A percentile compares a stretch with the other conserved stretches of the same genome.
Conservation (phyloP, 1,140 invertebrate genomes). For the Orchestia grillus region DNA sequence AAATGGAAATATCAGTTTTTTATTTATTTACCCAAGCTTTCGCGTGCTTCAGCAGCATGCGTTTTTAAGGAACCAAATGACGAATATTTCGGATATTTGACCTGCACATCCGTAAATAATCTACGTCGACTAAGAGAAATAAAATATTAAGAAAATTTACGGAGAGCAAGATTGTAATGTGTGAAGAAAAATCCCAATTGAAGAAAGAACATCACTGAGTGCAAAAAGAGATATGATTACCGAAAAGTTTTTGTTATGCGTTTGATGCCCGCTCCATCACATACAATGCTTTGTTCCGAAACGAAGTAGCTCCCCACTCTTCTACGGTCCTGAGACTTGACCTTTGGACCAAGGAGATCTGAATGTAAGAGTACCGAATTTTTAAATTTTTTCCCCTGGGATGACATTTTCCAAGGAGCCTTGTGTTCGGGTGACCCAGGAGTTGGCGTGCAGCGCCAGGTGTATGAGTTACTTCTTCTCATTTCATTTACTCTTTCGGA, state of each 20-base stretch:
- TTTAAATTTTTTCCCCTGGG: background rate
- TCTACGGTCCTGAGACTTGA: background rate
- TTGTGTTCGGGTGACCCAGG: background rate
- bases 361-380: background rate
- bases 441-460: background rate
- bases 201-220: no score
- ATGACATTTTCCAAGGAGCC: background rate
- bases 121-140: no score
- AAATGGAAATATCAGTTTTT: no score
- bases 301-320: background rate
- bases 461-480: background rate
- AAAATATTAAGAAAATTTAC: no score
- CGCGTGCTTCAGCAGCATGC: no score
- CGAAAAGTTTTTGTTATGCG: background rate
- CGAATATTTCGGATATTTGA: no score
- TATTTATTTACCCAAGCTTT: no score
- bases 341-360: background rate
- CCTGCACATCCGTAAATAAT: no score
- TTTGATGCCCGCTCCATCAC: background rate
- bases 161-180: no score
- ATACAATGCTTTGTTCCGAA: background rate
- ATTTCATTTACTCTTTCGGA: no score
- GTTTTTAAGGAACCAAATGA: no score
- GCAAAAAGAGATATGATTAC: background rate
- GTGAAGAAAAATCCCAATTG: no score